These are phyloP conservation scores for Temnothorax rugatulus DNA, from an alignment of 2,888 invertebrate genomes.

Conservation along the genomic window DNA sequence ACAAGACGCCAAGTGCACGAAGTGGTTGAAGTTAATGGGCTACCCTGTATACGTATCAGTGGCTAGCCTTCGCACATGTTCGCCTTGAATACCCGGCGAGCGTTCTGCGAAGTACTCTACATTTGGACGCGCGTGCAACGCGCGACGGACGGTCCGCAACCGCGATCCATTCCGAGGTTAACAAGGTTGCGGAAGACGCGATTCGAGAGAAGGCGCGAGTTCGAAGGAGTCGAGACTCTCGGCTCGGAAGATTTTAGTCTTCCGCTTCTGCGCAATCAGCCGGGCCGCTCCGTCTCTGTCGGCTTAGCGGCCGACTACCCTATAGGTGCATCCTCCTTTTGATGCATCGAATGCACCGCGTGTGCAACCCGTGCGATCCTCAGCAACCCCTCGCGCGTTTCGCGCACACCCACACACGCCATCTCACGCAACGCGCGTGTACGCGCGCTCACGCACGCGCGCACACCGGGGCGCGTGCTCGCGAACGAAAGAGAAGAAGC, in stretches of 20 bases:
- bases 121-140: constrained; percentile 7
- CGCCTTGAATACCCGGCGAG: constrained; percentile 40
- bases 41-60: constrained; percentile 54
- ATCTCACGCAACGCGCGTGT: background rate
- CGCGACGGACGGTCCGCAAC: background rate
- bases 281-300: constrained; percentile 80
- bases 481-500: constrained; percentile 40
- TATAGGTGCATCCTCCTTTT: constrained; percentile 68
- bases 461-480: constrained; percentile 37
- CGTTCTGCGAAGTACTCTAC: constrained; percentile 24
- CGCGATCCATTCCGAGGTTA: constrained; percentile 49
- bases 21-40: constrained; percentile 49
- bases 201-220: background rate
- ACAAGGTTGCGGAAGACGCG: constrained; percentile 51
- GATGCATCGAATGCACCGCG: constrained; percentile 65
- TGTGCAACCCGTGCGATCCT: background rate
- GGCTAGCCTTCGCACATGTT: constrained; percentile 54
- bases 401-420: background rate
- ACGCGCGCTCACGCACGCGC: constrained; percentile 21
- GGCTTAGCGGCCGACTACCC: constrained; percentile 74
- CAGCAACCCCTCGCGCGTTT: constrained; percentile 44
- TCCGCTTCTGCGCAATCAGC: constrained; percentile 80
- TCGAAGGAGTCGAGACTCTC: background rate
- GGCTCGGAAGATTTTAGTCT: constrained; percentile 71
- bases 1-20: constrained; percentile 8